A percentile compares a stretch with the other conserved stretches of the same genome.
Conservation (phyloP, 64 coral and sea anemone species). For the Porites lutea region DNA sequence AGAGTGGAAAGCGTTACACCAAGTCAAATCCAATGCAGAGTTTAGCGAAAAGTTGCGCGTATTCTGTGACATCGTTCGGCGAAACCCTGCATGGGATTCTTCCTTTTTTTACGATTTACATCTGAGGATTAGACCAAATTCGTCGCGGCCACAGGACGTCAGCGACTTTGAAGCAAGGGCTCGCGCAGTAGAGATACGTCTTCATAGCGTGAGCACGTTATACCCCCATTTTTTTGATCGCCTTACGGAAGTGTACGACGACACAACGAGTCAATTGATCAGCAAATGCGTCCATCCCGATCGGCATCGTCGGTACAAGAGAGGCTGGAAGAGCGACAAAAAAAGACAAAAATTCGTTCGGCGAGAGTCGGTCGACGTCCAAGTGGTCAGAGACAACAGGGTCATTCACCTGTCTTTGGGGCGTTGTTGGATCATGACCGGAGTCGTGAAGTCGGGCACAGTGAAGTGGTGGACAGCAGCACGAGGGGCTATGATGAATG, state of each 20-base stretch:
- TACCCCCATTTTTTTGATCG: background rate
- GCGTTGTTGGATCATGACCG: background rate
- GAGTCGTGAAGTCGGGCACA: background rate
- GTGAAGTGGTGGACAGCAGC: background rate
- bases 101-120: background rate
- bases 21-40: background rate
- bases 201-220: background rate
- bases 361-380: background rate
- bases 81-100: background rate
- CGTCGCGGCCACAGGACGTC: background rate
- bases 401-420: background rate
- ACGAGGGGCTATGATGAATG: background rate
- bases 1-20: background rate
- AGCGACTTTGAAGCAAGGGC: background rate
- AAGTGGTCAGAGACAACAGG: background rate
- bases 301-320: background rate
- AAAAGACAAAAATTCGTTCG: background rate
- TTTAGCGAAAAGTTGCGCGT: background rate
- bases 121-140: background rate
- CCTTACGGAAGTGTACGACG: background rate
- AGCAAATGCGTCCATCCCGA: background rate
- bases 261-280: background rate
- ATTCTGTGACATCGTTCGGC: background rate
- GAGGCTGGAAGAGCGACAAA: background rate
- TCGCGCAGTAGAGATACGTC: background rate